phyloP scores from a whole-genome alignment of 2,797 vertebrate species.

The Carcharodon carcharias region DNA sequence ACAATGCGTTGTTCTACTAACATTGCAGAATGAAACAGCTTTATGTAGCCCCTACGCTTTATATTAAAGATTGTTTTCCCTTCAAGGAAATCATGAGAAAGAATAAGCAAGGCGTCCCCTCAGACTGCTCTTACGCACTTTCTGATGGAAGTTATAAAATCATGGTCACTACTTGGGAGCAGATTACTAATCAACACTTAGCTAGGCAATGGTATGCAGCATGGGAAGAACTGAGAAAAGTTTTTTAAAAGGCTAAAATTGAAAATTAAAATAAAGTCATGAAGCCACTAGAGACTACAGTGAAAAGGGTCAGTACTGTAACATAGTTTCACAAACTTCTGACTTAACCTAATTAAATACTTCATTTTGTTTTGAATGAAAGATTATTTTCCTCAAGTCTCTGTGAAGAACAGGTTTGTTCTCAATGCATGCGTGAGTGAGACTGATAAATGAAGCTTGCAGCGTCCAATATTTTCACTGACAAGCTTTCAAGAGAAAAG shows the following conservation, averaged over 20 bases:
- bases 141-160: neutral
- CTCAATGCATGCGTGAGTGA: neutral
- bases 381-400: neutral
- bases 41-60: neutral
- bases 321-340: neutral
- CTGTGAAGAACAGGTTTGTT: neutral
- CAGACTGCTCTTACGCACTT: neutral
- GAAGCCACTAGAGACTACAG: neutral
- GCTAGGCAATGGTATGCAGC: neutral
- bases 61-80: neutral
- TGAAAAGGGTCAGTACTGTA: neutral
- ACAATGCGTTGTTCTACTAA: neutral
- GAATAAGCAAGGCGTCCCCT: neutral
- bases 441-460: neutral
- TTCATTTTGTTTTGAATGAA: neutral
- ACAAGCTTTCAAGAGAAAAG: neutral
- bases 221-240: neutral
- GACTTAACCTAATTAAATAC: neutral
- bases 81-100: neutral
- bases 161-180: neutral
- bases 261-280: neutral
- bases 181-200: neutral
- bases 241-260: neutral
- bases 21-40: neutral
- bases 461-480: neutral